These are phyloP conservation scores for Prietella phreatophila DNA, from an alignment of 2,113 vertebrate genomes.

Conservation along the genomic window DNA sequence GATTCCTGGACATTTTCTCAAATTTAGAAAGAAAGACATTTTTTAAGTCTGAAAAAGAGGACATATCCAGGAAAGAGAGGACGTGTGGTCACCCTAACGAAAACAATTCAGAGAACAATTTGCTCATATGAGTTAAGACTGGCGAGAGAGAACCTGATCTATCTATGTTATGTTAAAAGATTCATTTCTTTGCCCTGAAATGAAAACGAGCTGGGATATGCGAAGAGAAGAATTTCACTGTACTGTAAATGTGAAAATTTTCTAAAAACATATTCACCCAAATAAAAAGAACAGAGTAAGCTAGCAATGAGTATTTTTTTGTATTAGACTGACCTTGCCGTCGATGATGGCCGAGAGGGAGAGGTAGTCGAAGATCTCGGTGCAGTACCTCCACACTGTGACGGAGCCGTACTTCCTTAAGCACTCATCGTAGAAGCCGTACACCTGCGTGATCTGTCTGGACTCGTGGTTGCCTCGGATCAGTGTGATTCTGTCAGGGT, in stretches of 20 bases:
- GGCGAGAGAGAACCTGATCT: too few species aligned
- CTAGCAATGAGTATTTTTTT: not conserved
- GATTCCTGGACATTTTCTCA: too few species aligned
- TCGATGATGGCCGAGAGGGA: slow-evolving; percentile 94
- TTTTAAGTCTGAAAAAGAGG: too few species aligned
- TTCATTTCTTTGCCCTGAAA: too few species aligned
- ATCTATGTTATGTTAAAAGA: too few species aligned
- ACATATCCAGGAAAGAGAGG: too few species aligned
- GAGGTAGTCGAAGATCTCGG: slow-evolving; percentile 95
- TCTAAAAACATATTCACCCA: not conserved
- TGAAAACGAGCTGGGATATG: not conserved
- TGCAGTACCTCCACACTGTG: slow-evolving; percentile 95
- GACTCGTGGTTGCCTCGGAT: slow-evolving; percentile 95
- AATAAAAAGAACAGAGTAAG: not conserved
- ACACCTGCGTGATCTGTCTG: slow-evolving; percentile 92
- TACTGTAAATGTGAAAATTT: not conserved
- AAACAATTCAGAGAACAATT: too few species aligned
- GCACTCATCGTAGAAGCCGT: slow-evolving; percentile 94
- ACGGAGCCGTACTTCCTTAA: slow-evolving; percentile 93
- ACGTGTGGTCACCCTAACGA: too few species aligned
- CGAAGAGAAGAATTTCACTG: not conserved
- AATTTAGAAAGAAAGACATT: too few species aligned
- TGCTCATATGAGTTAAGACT: too few species aligned
- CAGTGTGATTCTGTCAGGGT: slow-evolving; percentile 91
- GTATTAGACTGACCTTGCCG: slow-evolving; percentile 79